Evolutionary conservation across 1,140 invertebrate species (phyloP), one percentile per base, ranked within the genome.

Genomic region (Vollenhovia emeryi): DNA sequence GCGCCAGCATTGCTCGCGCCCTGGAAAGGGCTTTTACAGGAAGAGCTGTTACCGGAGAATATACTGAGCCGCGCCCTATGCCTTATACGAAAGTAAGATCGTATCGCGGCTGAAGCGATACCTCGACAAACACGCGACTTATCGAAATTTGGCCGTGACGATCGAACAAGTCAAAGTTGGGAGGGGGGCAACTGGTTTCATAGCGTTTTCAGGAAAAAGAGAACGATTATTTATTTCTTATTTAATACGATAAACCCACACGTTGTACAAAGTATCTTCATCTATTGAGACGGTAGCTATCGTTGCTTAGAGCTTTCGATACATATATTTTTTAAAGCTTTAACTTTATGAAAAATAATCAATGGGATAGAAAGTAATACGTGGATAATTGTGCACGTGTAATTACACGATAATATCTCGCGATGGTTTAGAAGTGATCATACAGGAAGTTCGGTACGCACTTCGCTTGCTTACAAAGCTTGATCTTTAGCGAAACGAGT

Each of bases 41-140:
- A 74, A 78, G 64, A 82, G 78, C 64, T 84, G 86, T 59, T 74
- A 79, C 83, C 68, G 75, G 74, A 74, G 89, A 90, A 90, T 90
- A 89, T 85, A 85, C 78, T 59, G 57, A 21, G 57, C 68, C 73
- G 48, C 57, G 59, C 55, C 82, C 75, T 69, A 45, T 55, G 50
- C 60, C 69, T 52, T 85, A 76, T 78, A 62, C 59, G 48, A 52
- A 43, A 60, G 78, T 45, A 71, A 85, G 86, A 90, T 89, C 60
- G 85, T 91, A 91, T 91, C 89, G 79, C 36, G 40, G 55, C 33
- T 27, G 21, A 68, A 71, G 68, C 59, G 57, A 83, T 79, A 68
- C 64, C 76, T 89, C 60, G 74, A 79, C 84, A 89, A 91, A 90
- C 90, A 86, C 48, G 66, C 84, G 62, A 82, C 74, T 91, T 90